These are phyloP conservation scores for Cinclus cinclus DNA, from an alignment of 2,113 vertebrate genomes.

Conservation along the genomic window DNA sequence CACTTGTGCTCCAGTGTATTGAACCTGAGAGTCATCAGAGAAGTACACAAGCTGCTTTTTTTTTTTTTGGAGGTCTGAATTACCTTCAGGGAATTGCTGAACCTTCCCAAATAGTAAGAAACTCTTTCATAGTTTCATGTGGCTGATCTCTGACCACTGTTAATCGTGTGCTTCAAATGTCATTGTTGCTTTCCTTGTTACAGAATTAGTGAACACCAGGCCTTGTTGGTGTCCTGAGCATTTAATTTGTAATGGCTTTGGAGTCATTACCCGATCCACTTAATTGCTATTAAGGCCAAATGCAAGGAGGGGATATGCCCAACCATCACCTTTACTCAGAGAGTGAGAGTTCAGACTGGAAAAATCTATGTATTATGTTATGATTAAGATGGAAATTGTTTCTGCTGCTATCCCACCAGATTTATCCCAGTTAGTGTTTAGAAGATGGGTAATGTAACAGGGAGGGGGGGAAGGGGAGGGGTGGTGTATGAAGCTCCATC, in stretches of 20 bases:
- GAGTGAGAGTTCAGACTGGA: neutral
- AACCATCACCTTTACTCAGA: neutral
- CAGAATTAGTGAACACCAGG: neutral
- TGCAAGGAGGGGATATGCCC: neutral
- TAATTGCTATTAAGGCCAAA: neutral
- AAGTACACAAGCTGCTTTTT: neutral
- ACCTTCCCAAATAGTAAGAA: neutral
- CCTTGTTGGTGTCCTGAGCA: neutral
- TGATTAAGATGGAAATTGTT: neutral
- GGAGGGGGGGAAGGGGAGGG: accelerated
- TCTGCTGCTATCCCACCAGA: neutral
- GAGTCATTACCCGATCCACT: neutral
- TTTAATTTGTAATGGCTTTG: neutral
- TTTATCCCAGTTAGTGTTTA: neutral
- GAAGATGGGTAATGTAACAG: neutral
- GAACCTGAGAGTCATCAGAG: neutral
- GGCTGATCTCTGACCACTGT: neutral
- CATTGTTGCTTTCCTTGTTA: neutral
- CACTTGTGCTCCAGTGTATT: neutral
- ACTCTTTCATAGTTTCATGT: neutral
- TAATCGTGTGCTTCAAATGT: neutral
- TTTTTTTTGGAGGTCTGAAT: neutral
- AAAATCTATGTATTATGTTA: neutral
- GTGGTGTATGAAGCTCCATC: neutral
- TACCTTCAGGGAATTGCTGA: neutral